phyloP scores from a whole-genome alignment of 2,113 vertebrate species.

The Riparia riparia region DNA sequence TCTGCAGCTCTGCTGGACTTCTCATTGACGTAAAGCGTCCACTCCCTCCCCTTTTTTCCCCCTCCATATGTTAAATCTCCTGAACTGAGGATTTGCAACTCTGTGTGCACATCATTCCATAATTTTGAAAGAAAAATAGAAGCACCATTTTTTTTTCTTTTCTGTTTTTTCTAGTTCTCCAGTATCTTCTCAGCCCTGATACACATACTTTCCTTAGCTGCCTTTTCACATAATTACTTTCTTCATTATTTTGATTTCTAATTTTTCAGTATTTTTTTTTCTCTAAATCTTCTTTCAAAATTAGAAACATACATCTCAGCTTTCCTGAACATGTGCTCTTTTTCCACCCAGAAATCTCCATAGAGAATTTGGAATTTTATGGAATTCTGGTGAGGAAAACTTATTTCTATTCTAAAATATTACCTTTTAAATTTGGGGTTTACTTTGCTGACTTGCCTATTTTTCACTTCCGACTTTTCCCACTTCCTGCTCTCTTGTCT shows the following conservation, averaged over 20 bases:
- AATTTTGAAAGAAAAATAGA: background rate
- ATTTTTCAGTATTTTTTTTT: background rate
- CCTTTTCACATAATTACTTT: background rate
- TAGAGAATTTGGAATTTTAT: background rate
- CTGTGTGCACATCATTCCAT: background rate
- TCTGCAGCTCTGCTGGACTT: background rate
- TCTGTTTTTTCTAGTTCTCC: background rate
- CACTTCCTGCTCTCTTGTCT: background rate
- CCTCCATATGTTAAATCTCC: background rate
- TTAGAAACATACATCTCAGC: background rate
- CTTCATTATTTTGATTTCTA: background rate
- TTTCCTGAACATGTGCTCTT: background rate
- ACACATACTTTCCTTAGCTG: background rate
- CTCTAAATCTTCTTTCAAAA: background rate
- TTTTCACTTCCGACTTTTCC: background rate
- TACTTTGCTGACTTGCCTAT: background rate
- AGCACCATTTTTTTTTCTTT: background rate
- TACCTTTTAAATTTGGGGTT: background rate
- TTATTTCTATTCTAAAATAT: background rate
- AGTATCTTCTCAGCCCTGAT: background rate
- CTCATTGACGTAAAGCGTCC: accelerated
- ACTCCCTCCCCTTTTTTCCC: background rate
- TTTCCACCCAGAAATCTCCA: background rate
- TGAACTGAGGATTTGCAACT: background rate
- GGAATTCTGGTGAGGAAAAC: background rate